These are phyloP conservation scores for Folsomia candida DNA, from an alignment of 2,888 invertebrate species.

Conservation along the genomic window DNA sequence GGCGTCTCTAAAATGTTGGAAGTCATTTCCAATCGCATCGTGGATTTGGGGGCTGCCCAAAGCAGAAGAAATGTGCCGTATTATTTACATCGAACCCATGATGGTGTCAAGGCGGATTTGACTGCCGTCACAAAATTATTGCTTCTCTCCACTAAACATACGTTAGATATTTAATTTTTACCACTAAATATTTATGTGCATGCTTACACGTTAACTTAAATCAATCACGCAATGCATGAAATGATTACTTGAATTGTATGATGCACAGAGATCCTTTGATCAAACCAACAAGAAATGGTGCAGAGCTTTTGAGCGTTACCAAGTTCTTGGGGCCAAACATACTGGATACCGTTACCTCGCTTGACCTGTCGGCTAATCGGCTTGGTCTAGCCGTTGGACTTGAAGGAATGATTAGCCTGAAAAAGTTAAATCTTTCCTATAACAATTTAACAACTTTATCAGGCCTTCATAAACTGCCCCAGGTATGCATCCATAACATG, in stretches of 20 bases:
- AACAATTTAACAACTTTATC: constrained; percentile 48
- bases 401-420: constrained; percentile 41
- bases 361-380: constrained; percentile 46
- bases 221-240: not conserved
- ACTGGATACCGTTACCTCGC: constrained; percentile 36
- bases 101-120: constrained; percentile 46
- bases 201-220: too few relatives aligned
- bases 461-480: constrained; percentile 42
- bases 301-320: constrained; percentile 22
- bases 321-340: constrained; percentile 41
- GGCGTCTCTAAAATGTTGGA: constrained; percentile 33
- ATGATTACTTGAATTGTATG: too few relatives aligned
- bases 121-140: constrained; percentile 34
- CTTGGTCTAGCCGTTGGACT: constrained; percentile 43
- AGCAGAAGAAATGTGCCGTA: constrained; percentile 10
- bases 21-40: constrained; percentile 4
- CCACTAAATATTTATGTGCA: too few relatives aligned
- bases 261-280: not conserved
- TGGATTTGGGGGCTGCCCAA: not conserved
- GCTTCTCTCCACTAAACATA: not conserved
- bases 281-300: not conserved
- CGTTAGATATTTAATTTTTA: not conserved
- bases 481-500: too few relatives aligned
- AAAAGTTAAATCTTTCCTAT: constrained; percentile 46
- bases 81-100: constrained; percentile 39